Conservation (phyloP, 2,888 invertebrate species). For the Ophion ellenae region DNA sequence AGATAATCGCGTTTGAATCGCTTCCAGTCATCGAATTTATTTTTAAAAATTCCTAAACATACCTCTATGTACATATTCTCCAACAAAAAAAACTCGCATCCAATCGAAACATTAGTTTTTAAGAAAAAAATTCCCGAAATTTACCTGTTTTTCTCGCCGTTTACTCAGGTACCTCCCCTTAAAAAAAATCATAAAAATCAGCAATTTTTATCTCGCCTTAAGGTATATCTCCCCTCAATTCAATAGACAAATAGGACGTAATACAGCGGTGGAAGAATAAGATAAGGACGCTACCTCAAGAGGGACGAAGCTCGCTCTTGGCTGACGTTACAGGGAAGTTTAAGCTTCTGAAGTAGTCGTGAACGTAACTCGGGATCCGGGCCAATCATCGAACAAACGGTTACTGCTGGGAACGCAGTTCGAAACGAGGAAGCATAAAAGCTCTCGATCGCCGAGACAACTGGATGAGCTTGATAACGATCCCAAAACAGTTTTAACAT, state of each 20-base stretch:
- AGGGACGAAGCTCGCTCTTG: conserved; percentile 15
- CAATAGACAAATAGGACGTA: background rate
- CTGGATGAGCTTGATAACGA: conserved; percentile 80
- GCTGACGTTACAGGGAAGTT: conserved; percentile 24
- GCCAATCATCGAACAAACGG: conserved; percentile 70
- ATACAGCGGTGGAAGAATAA: background rate
- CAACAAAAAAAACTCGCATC: too few relatives aligned
- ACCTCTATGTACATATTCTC: too few relatives aligned
- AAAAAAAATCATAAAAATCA: too few relatives aligned
- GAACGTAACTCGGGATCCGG: background rate
- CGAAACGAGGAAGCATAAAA: conserved; percentile 76
- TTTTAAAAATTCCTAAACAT: too few relatives aligned
- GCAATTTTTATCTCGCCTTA: too few relatives aligned
- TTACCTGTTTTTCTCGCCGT: too few relatives aligned
- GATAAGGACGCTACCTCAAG: conserved; percentile 10
- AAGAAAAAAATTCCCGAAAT: too few relatives aligned
- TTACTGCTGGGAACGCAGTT: conserved; percentile 81
- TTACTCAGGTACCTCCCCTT: too few relatives aligned
- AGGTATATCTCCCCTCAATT: background rate
- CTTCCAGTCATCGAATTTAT: too few relatives aligned
- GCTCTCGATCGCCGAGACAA: conserved; percentile 78
- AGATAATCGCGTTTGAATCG: too few relatives aligned
- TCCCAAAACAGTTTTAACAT: conserved; percentile 81
- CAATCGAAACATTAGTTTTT: too few relatives aligned
- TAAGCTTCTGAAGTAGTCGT: conserved; percentile 4